A percentile compares a stretch with the other conserved stretches of the same genome.
Conservation (phyloP, 2,113 vertebrate genomes). For the Sminthopsis crassicaudata region DNA sequence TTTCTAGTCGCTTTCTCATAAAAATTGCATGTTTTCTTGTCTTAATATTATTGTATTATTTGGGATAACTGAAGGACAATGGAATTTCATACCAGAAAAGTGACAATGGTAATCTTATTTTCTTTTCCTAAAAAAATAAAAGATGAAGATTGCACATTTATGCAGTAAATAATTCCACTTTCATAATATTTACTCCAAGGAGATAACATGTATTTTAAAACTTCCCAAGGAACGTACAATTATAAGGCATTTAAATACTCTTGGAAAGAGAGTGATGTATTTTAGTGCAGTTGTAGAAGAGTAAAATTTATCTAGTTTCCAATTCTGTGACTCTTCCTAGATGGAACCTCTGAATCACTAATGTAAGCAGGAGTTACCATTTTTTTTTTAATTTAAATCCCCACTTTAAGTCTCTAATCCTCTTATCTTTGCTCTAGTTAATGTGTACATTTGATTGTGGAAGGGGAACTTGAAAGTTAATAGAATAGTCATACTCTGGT, state of each 20-base stretch:
- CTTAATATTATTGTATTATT: not conserved
- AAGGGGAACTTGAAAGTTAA: not conserved
- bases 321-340: conserved; percentile 3
- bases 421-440: conserved; percentile 14
- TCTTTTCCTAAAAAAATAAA: not conserved
- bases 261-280: not conserved
- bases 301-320: conserved; percentile 5
- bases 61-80: not conserved
- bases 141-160: not conserved
- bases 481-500: not conserved
- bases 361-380: not conserved
- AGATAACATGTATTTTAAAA: not conserved
- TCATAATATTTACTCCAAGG: conserved; percentile 1
- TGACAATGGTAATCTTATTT: not conserved
- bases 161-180: not conserved
- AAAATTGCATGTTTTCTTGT: not conserved
- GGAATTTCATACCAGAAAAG: not conserved
- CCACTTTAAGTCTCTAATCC: not conserved
- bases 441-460: not conserved
- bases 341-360: conserved; percentile 14
- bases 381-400: conserved; percentile 6
- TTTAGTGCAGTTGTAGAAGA: not conserved
- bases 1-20: not conserved
- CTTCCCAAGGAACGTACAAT: conserved; percentile 8
- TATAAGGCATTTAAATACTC: not conserved